A percentile compares a stretch with the other conserved stretches of the same genome.
phyloP scores from a whole-genome alignment of 2,113 vertebrate species.

The Cyanocitta stelleri region DNA sequence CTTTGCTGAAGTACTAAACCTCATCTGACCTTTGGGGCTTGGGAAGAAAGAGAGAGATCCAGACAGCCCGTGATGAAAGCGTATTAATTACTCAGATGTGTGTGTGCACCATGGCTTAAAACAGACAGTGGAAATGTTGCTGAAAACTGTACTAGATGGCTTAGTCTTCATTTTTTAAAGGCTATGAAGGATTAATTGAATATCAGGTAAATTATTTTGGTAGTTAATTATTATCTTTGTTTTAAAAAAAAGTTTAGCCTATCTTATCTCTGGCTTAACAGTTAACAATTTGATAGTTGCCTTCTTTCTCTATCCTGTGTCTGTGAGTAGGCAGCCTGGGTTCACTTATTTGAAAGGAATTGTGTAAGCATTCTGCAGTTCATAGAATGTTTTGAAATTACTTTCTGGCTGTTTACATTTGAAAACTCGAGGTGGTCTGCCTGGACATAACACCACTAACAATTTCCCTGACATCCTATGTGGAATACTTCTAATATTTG shows the following conservation, averaged over 20 bases:
- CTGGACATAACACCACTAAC: neutral
- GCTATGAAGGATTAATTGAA: neutral
- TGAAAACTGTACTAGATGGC: neutral
- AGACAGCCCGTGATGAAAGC: accelerated
- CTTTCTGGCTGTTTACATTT: neutral
- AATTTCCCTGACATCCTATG: neutral
- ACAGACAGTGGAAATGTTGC: neutral
- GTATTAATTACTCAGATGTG: neutral
- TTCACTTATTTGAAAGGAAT: neutral
- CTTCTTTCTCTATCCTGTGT: neutral
- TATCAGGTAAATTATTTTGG: neutral
- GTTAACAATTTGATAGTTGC: neutral
- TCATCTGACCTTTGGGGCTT: neutral
- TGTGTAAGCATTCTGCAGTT: neutral
- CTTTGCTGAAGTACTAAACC: neutral
- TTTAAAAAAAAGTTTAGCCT: neutral
- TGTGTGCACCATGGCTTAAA: neutral
- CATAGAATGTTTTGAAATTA: neutral
- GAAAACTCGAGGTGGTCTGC: neutral
- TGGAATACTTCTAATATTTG: neutral
- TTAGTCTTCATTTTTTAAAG: neutral
- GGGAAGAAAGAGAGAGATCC: neutral
- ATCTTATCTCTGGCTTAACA: neutral
- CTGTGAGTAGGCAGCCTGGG: neutral
- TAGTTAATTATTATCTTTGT: neutral